Percentiles rank a stretch among this genome's conserved stretches.
Conservation (phyloP, 2,113 vertebrate genomes). For the Lethenteron reissneri region DNA sequence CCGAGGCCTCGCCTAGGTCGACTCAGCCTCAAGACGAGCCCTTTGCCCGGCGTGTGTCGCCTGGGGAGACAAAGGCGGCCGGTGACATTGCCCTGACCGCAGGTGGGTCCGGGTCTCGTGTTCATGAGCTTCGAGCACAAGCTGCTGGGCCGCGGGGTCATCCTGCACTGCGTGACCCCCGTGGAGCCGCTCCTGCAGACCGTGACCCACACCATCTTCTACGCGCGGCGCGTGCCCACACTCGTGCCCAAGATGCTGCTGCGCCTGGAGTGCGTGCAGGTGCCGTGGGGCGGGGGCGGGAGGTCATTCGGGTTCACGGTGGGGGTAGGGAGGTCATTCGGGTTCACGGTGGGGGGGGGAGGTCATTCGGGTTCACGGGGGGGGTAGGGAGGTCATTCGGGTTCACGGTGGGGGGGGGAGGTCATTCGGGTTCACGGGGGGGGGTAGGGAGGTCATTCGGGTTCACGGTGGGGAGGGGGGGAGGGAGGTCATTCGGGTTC, state of each 20-base stretch:
- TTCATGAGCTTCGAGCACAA: constrained; percentile 29
- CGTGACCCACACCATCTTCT: constrained; percentile 41
- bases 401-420: not conserved
- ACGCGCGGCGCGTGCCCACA: constrained; percentile 24
- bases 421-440: not conserved
- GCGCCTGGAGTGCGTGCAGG: constrained; percentile 36
- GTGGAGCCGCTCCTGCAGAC: constrained; percentile 41
- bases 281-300: constrained; percentile 11
- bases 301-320: not conserved
- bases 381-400: not conserved
- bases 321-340: not conserved
- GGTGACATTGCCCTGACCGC: not conserved
- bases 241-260: constrained; percentile 41
- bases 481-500: too few relatives aligned
- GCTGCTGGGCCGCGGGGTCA: constrained; percentile 33
- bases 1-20: not conserved
- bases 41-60: not conserved
- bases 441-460: not conserved
- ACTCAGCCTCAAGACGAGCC: not conserved
- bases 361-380: not conserved
- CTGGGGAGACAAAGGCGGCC: not conserved
- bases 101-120: constrained; percentile 46
- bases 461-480: too few relatives aligned
- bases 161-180: constrained; percentile 41
- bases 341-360: not conserved